phyloP scores from a whole-genome alignment of 2,113 vertebrate species.

The Naja naja region DNA sequence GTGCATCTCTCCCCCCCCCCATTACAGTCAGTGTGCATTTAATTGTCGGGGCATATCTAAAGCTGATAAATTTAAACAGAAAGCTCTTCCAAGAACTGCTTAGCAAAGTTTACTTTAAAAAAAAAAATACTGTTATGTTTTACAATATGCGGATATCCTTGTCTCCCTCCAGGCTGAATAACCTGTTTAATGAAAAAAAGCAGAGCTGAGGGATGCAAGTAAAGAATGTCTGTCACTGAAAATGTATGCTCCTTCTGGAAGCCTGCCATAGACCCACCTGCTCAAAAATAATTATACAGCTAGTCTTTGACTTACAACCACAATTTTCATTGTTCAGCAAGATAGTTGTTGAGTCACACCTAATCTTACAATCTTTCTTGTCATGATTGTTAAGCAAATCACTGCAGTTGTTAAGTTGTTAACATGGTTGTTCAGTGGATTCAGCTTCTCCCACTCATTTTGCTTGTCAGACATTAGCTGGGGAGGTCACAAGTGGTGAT shows the following conservation, averaged over 20 bases:
- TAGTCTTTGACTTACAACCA: neutral
- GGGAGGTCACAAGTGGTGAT: no score
- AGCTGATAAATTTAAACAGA: slow-evolving; percentile 8
- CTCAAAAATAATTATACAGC: neutral
- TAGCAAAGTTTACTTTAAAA: neutral
- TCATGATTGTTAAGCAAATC: neutral
- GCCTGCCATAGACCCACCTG: slow-evolving; percentile 21
- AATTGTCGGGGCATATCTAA: neutral
- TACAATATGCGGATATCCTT: slow-evolving; percentile 25
- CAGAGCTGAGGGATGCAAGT: slow-evolving; percentile 30
- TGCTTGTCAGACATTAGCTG: no score
- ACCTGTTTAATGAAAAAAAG: neutral
- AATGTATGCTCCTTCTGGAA: neutral
- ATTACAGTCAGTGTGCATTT: fast-evolving
- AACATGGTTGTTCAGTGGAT: no score
- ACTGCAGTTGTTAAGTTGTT: neutral
- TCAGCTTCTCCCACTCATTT: no score
- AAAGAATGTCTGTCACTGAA: slow-evolving; percentile 36
- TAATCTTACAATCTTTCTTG: neutral
- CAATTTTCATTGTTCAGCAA: neutral
- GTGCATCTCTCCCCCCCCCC: neutral
- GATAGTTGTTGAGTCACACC: neutral
- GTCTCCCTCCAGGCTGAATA: slow-evolving; percentile 20
- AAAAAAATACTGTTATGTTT: slow-evolving; percentile 8
- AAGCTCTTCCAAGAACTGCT: neutral